phyloP scores from a whole-genome alignment of 2,888 invertebrate genomes.

The Chironomus tentans region DNA sequence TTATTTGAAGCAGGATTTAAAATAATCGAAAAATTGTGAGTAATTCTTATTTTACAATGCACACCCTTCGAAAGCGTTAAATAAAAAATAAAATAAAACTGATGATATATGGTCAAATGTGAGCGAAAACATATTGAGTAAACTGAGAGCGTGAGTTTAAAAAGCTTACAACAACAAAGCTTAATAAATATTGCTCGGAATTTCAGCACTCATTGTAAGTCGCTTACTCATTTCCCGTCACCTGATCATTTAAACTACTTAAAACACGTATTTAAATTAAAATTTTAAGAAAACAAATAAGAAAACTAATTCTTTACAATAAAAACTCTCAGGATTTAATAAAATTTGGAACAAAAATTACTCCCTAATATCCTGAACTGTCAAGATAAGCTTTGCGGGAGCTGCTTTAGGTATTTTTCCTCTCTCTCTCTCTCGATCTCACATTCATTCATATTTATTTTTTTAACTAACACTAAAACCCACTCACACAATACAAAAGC shows the following conservation, averaged over 20 bases:
- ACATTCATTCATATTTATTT: background rate
- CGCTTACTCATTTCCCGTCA: background rate
- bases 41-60: no score
- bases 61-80: background rate
- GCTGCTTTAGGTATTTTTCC: background rate
- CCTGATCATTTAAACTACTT: background rate
- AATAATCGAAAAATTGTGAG: no score
- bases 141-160: background rate
- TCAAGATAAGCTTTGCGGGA: slow-evolving; percentile 6
- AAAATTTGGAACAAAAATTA: background rate
- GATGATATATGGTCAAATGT: background rate
- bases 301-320: background rate
- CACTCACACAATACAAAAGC: background rate
- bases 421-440: background rate
- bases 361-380: background rate
- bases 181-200: no score
- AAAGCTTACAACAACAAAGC: background rate
- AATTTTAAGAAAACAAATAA: background rate
- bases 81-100: background rate
- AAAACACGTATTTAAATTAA: background rate
- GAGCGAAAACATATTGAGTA: background rate
- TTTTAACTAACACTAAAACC: background rate
- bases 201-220: background rate
- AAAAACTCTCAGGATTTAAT: background rate
- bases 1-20: no score